Base-by-base conservation (phyloP, 2,797 vertebrate genomes). In the Petrocephalus sullivani region DNA sequence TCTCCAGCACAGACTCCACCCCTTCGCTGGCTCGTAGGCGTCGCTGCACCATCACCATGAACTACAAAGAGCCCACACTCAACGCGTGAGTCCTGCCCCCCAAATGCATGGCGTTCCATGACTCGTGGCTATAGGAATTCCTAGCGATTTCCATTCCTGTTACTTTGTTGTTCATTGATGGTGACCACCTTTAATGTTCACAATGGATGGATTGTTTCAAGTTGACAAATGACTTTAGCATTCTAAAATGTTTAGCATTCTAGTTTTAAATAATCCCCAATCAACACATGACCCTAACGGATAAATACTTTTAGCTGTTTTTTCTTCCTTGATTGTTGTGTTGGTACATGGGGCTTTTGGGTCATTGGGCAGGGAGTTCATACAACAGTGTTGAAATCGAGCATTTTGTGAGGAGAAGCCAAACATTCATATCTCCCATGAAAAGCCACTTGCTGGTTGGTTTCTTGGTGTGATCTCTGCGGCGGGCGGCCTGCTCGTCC, bases 31-130 rank as follows among this genome's bases (percentile, higher is more conserved):
- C 92, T 58, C 95, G 94, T 83, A 97, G 95, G 89, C 94, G 97
- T 0, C 96, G 97, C 90, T 96, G 96, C 92, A 95, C 96, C n/a
- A 90, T 93, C 89, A 58, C n/a, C 0, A 94, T 98, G 61, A 95
- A 89, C 94, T 99, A 99, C 85, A 99, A 98, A 90, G 98, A 99
- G 54, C 98, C 98, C 0, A 96, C 94, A 0, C 91, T 98, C 37
- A 83, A 0, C 5, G 89, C 78, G 97, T 97, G 92, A 92, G 97
- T 93, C 64, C 28, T 33, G 21, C 10, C 9, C 19, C 51, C 84
- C 4, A 16, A 6, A 41, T 16, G 28, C n/a, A 28, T 49, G 23
- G 46, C 78, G 21, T 19, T 21, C 41, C n/a, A 9, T 12, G 19
- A 81, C 75, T 81, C 16, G 71, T 49, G 41, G 75, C 75, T 81